These are phyloP conservation scores for Sinella curviseta DNA, from an alignment of 1,140 invertebrate species.

Conservation along the genomic window DNA sequence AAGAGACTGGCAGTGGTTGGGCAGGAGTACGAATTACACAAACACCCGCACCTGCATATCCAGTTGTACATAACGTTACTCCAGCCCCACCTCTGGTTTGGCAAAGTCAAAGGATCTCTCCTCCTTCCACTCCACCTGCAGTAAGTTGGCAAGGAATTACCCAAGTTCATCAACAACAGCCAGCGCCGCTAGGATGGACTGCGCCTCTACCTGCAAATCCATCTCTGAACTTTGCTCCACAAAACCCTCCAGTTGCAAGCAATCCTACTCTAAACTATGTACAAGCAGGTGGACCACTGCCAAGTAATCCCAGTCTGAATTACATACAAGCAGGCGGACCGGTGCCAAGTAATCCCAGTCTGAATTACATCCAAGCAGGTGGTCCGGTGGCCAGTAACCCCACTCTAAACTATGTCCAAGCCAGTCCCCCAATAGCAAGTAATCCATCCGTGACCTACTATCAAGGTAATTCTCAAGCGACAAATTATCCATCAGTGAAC, in stretches of 20 bases:
- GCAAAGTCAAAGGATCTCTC: background rate
- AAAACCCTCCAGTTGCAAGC: too few relatives aligned
- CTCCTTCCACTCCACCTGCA: background rate
- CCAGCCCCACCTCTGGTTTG: background rate
- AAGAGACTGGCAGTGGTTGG: background rate
- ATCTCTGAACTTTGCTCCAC: background rate
- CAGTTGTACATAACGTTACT: background rate
- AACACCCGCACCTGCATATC: background rate
- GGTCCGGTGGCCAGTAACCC: too few relatives aligned
- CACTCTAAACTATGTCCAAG: too few relatives aligned
- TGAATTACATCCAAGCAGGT: too few relatives aligned
- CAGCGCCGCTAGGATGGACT: background rate
- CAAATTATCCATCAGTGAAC: background rate
- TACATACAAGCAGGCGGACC: too few relatives aligned
- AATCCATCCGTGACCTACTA: too few relatives aligned
- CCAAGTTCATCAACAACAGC: background rate
- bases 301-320: too few relatives aligned
- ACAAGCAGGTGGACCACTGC: too few relatives aligned
- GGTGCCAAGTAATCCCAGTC: too few relatives aligned
- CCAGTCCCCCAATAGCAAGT: too few relatives aligned
- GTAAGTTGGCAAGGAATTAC: background rate
- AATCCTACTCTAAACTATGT: too few relatives aligned
- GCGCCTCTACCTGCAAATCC: background rate
- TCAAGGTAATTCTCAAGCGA: too few relatives aligned
- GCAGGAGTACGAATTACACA: background rate